A percentile compares a stretch with the other conserved stretches of the same genome.
Evolutionary conservation across 1,140 invertebrate genomes (phyloP).

Genomic region (Vanessa atalanta): DNA sequence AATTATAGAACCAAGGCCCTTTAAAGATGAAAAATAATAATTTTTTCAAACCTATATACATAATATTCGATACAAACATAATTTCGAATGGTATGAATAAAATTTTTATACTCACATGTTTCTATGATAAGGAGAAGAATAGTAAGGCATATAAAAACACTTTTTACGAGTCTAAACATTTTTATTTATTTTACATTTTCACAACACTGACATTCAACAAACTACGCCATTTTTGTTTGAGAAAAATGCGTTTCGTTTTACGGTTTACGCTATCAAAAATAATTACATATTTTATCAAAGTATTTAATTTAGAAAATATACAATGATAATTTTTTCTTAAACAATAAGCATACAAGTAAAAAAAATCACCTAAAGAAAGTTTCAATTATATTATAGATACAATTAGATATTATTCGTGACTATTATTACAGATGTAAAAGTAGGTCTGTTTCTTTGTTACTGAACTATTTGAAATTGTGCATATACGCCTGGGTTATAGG

Average conservation of each 20-base stretch:
- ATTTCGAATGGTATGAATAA: conserved; percentile 1
- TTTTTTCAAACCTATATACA: conserved; percentile 22
- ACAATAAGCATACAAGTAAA: no score
- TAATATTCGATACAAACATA: conserved; percentile 1
- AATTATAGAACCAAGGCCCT: conserved; percentile 51
- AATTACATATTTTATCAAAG: no score
- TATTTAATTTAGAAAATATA: no score
- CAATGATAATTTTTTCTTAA: no score
- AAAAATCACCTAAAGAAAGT: no score
- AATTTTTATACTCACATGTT: conserved; percentile 60
- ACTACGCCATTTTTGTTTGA: conserved; percentile 70
- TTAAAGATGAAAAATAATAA: conserved; percentile 24
- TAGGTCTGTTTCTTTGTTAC: no score
- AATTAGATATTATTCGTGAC: no score
- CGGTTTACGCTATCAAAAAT: neutral
- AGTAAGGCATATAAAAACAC: conserved; percentile 53
- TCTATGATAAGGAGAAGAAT: conserved; percentile 47
- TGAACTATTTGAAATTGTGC: no score
- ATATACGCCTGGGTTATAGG: no score
- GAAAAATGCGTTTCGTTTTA: conserved; percentile 26
- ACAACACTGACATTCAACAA: conserved; percentile 62
- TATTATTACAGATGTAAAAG: no score
- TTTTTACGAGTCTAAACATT: conserved; percentile 62
- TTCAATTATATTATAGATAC: no score
- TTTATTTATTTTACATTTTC: conserved; percentile 74